Evolutionary conservation across 2,888 invertebrate species (phyloP).

Genomic region (Lasius platythorax): DNA sequence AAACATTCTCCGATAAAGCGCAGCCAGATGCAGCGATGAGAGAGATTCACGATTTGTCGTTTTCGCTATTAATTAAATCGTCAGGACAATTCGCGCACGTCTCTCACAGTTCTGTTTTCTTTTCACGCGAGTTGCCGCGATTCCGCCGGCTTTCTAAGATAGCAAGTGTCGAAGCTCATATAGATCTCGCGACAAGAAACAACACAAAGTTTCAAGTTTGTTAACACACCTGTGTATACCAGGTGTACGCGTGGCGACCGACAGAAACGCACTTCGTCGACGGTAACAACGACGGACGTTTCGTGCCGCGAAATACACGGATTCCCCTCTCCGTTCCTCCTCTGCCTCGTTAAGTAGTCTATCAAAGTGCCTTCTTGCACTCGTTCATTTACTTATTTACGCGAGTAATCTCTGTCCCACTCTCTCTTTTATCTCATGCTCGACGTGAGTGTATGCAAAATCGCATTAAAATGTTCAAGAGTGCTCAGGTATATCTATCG

Average conservation of each 20-base stretch:
- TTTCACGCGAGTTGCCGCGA: neutral
- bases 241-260: constrained; percentile 29
- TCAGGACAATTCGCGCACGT: neutral
- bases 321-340: constrained; percentile 46
- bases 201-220: neutral
- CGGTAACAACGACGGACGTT: constrained; percentile 53
- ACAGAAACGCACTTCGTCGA: constrained; percentile 50
- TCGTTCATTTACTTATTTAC: constrained; percentile 24
- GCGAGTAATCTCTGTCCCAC: neutral
- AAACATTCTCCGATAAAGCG: constrained; percentile 70
- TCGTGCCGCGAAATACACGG: constrained; percentile 38
- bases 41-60: neutral
- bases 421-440: constrained; percentile 15
- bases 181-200: neutral
- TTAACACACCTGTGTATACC: constrained; percentile 28
- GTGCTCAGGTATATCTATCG: neutral
- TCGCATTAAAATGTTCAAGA: neutral
- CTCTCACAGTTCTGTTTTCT: neutral
- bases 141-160: neutral
- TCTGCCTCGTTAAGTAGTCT: neutral
- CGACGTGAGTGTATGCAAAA: neutral
- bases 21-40: neutral
- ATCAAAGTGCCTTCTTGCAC: neutral
- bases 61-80: neutral
- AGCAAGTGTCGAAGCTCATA: neutral